Percentiles rank a stretch among this genome's conserved stretches.
Evolutionary conservation across 2,113 vertebrate genomes (phyloP).

Genomic region (Eidolon helvum): DNA sequence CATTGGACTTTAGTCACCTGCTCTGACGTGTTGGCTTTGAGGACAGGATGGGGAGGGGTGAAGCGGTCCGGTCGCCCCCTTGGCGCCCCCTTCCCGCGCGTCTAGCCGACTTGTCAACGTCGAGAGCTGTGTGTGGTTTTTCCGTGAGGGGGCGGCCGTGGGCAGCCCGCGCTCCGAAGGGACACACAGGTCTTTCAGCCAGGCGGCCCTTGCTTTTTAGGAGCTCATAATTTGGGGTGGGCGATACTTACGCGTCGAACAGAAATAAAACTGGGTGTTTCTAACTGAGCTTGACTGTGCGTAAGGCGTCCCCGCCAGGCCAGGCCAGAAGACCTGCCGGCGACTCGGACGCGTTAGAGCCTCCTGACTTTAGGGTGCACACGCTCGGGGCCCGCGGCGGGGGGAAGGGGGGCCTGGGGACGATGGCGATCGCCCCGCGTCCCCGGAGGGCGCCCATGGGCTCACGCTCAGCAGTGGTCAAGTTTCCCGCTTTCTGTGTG

Average conservation of each 20-base stretch:
- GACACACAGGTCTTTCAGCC: not conserved
- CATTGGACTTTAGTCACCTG: not conserved
- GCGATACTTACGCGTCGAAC: not conserved
- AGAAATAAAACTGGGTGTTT: not conserved
- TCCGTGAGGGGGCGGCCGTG: not conserved
- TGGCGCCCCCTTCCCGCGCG: not conserved
- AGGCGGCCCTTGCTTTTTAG: not conserved
- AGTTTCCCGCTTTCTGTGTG: not conserved
- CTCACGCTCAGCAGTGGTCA: not conserved
- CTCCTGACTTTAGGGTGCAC: not conserved
- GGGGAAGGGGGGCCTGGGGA: not conserved
- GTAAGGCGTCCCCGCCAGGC: not conserved
- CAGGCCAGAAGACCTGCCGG: not conserved
- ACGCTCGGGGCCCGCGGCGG: not conserved
- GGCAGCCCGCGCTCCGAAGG: not conserved
- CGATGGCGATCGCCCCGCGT: fast-evolving
- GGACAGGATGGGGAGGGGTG: not conserved
- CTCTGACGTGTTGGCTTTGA: not conserved
- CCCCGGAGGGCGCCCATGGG: not conserved
- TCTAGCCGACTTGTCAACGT: too few species aligned
- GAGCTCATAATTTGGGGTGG: not conserved
- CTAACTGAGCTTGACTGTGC: not conserved
- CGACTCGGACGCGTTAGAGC: not conserved
- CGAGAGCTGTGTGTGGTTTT: not conserved
- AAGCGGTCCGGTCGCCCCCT: not conserved